These are phyloP conservation scores for Otocyon megalotis DNA, from an alignment of 2,113 vertebrate species.

Conservation along the genomic window DNA sequence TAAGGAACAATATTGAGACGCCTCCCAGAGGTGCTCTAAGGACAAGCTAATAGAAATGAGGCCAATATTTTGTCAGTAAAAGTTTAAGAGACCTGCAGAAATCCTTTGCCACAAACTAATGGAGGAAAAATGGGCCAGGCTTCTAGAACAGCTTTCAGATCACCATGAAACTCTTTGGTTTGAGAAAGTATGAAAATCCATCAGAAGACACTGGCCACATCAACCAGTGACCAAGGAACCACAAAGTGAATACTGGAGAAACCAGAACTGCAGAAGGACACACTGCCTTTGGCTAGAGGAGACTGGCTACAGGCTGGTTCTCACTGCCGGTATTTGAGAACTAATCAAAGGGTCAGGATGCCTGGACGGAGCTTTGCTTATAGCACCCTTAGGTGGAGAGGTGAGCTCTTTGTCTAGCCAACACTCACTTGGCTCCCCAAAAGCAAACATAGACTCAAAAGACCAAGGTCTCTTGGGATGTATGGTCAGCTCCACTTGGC, in stretches of 20 bases:
- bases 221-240: neutral
- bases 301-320: fast-evolving
- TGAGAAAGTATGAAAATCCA: neutral
- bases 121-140: too few species aligned
- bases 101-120: neutral
- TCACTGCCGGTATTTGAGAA: neutral
- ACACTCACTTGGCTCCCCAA: neutral
- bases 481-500: neutral
- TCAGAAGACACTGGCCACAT: neutral
- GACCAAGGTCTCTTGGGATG: too few species aligned
- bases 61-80: neutral
- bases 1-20: neutral
- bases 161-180: neutral
- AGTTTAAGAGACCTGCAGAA: neutral
- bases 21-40: neutral
- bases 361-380: neutral
- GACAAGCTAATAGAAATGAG: neutral
- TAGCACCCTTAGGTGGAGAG: neutral
- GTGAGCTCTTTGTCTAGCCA: fast-evolving
- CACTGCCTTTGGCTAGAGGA: neutral
- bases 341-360: neutral
- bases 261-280: neutral
- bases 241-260: fast-evolving
- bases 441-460: neutral
- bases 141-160: neutral